Percentiles rank a stretch among this genome's conserved stretches.
Conservation (phyloP, 30 jellyfish, hydroid and myxozoan species). For the Euphysa ruthae region DNA sequence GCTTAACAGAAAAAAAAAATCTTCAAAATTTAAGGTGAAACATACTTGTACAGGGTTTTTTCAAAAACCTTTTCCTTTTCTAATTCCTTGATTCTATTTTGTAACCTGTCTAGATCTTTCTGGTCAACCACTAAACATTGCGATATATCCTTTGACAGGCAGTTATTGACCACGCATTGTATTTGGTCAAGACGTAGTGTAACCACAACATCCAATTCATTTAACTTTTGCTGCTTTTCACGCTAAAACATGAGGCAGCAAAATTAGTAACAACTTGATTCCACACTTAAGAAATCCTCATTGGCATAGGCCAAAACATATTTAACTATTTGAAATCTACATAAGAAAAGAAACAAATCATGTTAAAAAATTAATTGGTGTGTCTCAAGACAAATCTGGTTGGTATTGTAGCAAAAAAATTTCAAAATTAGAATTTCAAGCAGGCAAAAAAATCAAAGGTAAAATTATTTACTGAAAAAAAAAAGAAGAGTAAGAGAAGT, state of each 20-base stretch:
- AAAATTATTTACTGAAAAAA: neutral
- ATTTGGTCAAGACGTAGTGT: constrained; percentile 71
- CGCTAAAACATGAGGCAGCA: constrained; percentile 68
- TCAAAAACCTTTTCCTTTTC: constrained; percentile 78
- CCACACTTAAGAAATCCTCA: too few species aligned
- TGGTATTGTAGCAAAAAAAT: too few species aligned
- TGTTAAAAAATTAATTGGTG: too few species aligned
- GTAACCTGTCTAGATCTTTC: constrained; percentile 51
- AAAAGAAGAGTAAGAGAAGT: neutral
- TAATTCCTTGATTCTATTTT: constrained; percentile 63
- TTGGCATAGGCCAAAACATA: too few species aligned
- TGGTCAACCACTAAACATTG: constrained; percentile 63
- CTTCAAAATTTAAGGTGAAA: too few species aligned
- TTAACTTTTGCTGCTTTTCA: constrained; percentile 89
- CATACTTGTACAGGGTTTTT: constrained; percentile 63
- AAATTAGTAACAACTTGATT: too few species aligned
- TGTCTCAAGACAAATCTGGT: too few species aligned
- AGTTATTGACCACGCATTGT: constrained; percentile 59
- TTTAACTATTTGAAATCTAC: too few species aligned
- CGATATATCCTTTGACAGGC: constrained; percentile 70
- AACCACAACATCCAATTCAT: constrained; percentile 84
- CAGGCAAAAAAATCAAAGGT: too few species aligned
- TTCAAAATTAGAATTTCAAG: too few species aligned
- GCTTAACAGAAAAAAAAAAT: too few species aligned
- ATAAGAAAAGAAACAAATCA: too few species aligned